Evolutionary conservation across 2,888 invertebrate species (phyloP), one percentile per base, ranked within the genome.

Genomic region (Acronicta psi): DNA sequence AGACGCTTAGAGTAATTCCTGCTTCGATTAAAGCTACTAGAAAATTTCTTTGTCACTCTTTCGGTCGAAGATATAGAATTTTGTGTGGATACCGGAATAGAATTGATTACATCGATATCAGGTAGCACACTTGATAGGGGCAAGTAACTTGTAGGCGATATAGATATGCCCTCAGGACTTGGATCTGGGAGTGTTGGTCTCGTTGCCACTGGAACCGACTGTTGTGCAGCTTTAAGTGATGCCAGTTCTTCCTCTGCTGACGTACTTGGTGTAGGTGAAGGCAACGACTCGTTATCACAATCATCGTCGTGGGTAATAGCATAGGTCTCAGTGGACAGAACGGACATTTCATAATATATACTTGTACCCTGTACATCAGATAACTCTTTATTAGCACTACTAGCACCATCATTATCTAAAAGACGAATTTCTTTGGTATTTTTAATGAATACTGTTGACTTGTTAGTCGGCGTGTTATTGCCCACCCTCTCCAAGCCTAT

Each of bases 401-500:
- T 85, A 57, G 92, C 91, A 53, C 89, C 85, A 57, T 93, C 93
- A 59, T 92, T 93, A 75, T 94, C 93, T 70, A 86, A 79, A 55
- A 93, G 81, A 60, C 90, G 89, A 59, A 94, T 89, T 78, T 94
- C 90, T 88, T 95, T 94, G 72, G 95, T 95, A 84, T 95, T 94
- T 73, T 95, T 95, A 69, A 93, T 94, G 62, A 89, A 88, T 51
- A 95, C 91, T 73, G 92, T 88, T 23, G 93, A 92, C 77, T 90
- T 92, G 73, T 93, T 94, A 72, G 80, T 87, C n/a, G 93, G 93
- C 44, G 90, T 91, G 66, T 92, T 89, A 66, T 95, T 88, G 69
- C 88, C 91, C 59, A 91, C 84, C 55, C 88, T 92, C 66, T 93
- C 92, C 73, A 94, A 88, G 23, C 91, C 88, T 56, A 89, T 78